These are phyloP conservation scores for Eptatretus atami DNA, from an alignment of 2,797 vertebrate genomes.

Conservation along the genomic window DNA sequence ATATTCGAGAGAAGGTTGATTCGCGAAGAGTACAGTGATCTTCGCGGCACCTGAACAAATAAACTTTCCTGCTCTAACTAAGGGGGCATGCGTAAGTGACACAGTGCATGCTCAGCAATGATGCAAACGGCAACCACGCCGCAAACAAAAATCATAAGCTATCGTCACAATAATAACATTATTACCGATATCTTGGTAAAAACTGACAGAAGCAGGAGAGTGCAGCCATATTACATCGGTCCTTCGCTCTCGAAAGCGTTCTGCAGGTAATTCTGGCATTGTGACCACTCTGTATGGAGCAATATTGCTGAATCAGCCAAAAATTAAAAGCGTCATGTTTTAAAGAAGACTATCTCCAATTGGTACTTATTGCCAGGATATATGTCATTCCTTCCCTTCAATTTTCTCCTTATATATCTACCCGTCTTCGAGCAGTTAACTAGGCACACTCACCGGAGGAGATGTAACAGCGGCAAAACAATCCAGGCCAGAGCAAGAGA, in stretches of 20 bases:
- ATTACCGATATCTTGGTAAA: slow-evolving; percentile 79
- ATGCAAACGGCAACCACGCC: no score
- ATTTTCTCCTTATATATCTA: neutral
- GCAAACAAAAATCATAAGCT: no score
- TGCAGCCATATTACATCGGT: slow-evolving; percentile 35
- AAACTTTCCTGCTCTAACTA: no score
- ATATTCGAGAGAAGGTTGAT: no score
- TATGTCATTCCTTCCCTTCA: neutral
- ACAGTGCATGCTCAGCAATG: no score
- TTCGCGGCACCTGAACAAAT: no score
- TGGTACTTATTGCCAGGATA: neutral
- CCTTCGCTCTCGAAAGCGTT: slow-evolving; percentile 48
- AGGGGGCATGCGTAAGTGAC: no score
- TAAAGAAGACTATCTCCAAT: neutral
- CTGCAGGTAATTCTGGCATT: slow-evolving; percentile 54
- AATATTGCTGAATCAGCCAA: neutral
- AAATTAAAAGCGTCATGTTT: neutral
- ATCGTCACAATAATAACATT: neutral
- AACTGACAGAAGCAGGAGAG: slow-evolving; percentile 49
- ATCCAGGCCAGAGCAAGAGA: slow-evolving; percentile 51
- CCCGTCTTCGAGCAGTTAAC: slow-evolving; percentile 4
- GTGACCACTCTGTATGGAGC: slow-evolving; percentile 33
- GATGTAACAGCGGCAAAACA: slow-evolving; percentile 53
- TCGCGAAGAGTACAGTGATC: no score
- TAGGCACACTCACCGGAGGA: slow-evolving; percentile 37